These are phyloP conservation scores for Sinhomidia bicolor DNA, from an alignment of 2,888 invertebrate species.

Conservation along the genomic window DNA sequence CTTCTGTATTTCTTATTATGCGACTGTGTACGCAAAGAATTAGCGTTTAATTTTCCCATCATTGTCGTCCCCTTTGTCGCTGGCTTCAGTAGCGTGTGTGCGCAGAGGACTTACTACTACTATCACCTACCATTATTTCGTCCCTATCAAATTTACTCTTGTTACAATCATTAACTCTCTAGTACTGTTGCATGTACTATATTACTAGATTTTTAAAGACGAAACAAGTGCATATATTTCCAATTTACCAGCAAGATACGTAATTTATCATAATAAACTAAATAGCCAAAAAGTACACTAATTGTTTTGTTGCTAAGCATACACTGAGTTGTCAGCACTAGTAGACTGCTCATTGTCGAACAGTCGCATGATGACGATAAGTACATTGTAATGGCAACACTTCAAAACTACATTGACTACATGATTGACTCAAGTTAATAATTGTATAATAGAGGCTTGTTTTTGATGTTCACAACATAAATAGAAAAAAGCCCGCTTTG, in stretches of 20 bases:
- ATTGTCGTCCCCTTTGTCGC: not conserved
- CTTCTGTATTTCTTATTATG: too few species aligned
- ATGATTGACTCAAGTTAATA: not conserved
- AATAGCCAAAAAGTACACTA: not conserved
- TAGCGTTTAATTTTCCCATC: conserved; percentile 9
- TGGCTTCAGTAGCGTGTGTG: too few species aligned
- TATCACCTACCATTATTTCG: not conserved
- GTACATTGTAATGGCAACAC: not conserved
- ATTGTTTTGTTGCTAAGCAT: not conserved
- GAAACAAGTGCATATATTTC: conserved; percentile 12
- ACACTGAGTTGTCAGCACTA: not conserved
- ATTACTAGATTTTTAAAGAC: not conserved
- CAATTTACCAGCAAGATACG: not conserved
- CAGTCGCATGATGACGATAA: not conserved
- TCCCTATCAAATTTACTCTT: conserved; percentile 8
- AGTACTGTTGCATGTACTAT: not conserved
- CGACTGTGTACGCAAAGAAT: conserved; percentile 10
- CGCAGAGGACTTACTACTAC: not conserved
- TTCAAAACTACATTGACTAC: not conserved
- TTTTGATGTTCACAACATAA: too few species aligned
- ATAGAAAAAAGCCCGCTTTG: too few species aligned
- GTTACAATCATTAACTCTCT: not conserved
- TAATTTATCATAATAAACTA: not conserved
- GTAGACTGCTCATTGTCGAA: not conserved
- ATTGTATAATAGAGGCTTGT: too few species aligned